Evolutionary conservation across 2,113 vertebrate species (phyloP).

Genomic region (Ophiodon elongatus): DNA sequence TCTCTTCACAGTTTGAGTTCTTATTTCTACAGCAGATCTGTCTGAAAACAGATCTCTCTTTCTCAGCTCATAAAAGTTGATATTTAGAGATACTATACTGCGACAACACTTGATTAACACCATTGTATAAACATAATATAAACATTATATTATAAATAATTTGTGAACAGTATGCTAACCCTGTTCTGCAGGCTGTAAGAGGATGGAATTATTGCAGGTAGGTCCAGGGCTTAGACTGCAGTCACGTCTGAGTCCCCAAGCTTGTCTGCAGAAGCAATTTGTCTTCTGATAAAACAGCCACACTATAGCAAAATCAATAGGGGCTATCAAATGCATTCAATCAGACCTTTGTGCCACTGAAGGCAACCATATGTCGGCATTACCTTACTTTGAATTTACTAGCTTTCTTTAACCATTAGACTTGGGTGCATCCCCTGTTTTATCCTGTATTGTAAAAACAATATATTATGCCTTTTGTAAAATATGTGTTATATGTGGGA

Average conservation of each 20-base stretch:
- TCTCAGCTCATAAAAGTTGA: background rate
- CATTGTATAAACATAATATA: background rate
- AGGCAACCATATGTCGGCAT: slow-evolving; percentile 47
- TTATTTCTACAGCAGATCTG: background rate
- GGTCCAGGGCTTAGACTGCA: slow-evolving; percentile 42
- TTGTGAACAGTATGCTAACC: background rate
- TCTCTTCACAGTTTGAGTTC: background rate
- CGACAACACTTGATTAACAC: background rate
- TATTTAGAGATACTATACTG: background rate
- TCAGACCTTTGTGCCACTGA: slow-evolving; percentile 67
- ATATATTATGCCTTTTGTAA: background rate
- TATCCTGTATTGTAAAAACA: background rate
- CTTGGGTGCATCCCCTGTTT: slow-evolving; percentile 2
- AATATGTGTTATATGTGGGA: background rate
- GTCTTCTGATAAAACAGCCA: slow-evolving; percentile 73
- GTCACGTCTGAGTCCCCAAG: slow-evolving; percentile 50
- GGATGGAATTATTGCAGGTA: slow-evolving; percentile 25
- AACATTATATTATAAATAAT: background rate
- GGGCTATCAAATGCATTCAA: slow-evolving; percentile 70
- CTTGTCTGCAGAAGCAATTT: slow-evolving; percentile 70
- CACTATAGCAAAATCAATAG: slow-evolving; percentile 71
- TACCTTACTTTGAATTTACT: slow-evolving; percentile 46
- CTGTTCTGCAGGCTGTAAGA: background rate
- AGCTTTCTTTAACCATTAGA: slow-evolving; percentile 35
- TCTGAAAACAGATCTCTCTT: background rate